phyloP scores from a whole-genome alignment of 2,888 invertebrate species.

The Leptopilina myrica region DNA sequence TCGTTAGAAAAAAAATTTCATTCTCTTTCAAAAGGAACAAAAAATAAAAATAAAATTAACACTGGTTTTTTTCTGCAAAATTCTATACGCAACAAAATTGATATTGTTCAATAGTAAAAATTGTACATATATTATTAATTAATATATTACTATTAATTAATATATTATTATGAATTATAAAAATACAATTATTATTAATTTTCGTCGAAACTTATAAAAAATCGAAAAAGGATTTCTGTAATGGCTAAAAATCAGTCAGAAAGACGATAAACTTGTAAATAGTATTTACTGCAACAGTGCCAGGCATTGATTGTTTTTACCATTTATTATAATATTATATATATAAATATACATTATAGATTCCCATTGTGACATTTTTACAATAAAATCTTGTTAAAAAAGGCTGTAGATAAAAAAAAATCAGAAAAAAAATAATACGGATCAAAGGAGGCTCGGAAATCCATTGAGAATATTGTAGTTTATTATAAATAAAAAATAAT shows the following conservation, averaged over 20 bases:
- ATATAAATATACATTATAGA: slow-evolving; percentile 16
- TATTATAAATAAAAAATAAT: no score
- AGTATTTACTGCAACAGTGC: slow-evolving; percentile 63
- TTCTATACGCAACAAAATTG: no score
- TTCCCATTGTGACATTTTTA: slow-evolving; percentile 25
- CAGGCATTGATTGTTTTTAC: slow-evolving; percentile 60
- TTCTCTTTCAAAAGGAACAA: neutral
- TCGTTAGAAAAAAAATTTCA: neutral
- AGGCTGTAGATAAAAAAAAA: slow-evolving; percentile 24
- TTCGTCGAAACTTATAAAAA: neutral
- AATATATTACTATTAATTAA: no score
- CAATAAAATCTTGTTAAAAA: slow-evolving; percentile 21
- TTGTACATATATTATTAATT: no score
- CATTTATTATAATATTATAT: slow-evolving; percentile 14
- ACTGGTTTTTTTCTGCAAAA: neutral
- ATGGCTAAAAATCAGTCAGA: slow-evolving; percentile 39
- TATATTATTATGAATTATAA: neutral
- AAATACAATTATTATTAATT: neutral
- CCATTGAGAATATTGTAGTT: slow-evolving; percentile 11
- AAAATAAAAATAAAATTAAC: neutral
- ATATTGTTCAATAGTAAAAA: no score
- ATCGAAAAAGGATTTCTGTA: slow-evolving; percentile 11
- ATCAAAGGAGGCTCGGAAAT: slow-evolving; percentile 16
- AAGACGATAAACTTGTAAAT: slow-evolving; percentile 66
- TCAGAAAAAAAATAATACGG: neutral